phyloP scores from a whole-genome alignment of 2,888 invertebrate species.

The Alloplasta piceator region DNA sequence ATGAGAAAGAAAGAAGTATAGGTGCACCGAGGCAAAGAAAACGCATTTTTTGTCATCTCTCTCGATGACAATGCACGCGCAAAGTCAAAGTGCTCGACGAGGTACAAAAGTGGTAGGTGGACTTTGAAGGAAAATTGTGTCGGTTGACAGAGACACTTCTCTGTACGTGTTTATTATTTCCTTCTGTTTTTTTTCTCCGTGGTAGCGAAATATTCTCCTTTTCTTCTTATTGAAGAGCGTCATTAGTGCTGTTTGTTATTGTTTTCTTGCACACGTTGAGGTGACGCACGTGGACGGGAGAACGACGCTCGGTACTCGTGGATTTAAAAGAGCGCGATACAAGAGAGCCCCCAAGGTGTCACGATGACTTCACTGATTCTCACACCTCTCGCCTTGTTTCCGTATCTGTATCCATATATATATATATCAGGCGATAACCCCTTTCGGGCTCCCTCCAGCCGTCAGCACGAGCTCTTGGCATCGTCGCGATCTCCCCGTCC shows the following conservation, averaged over 20 bases:
- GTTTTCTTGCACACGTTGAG: conserved; percentile 79
- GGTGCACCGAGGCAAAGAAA: conserved; percentile 52
- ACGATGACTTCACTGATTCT: conserved; percentile 82
- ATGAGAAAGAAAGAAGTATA: conserved; percentile 10
- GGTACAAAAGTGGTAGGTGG: conserved; percentile 29
- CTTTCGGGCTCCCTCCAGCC: conserved; percentile 56
- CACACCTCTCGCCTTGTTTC: conserved; percentile 72
- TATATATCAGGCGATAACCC: conserved; percentile 21
- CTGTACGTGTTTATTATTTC: conserved; percentile 9
- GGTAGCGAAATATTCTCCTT: conserved; percentile 57
- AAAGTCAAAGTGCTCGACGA: conserved; percentile 58
- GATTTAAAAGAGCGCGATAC: conserved; percentile 78
- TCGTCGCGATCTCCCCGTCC: conserved; percentile 54
- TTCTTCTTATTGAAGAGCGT: conserved; percentile 81
- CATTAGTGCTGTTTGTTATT: conserved; percentile 83
- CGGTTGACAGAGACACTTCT: conserved; percentile 48
- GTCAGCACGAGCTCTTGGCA: conserved; percentile 26
- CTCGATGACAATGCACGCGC: conserved; percentile 57
- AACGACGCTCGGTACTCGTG: conserved; percentile 58
- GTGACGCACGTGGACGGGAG: conserved; percentile 36
- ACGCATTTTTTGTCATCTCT: conserved; percentile 14
- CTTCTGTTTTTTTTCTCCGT: not conserved
- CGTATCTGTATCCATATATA: no score
- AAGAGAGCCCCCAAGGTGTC: conserved; percentile 82
- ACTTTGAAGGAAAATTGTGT: conserved; percentile 59